Conservation (phyloP, 2,888 invertebrate species). For the Agrotis puta region DNA sequence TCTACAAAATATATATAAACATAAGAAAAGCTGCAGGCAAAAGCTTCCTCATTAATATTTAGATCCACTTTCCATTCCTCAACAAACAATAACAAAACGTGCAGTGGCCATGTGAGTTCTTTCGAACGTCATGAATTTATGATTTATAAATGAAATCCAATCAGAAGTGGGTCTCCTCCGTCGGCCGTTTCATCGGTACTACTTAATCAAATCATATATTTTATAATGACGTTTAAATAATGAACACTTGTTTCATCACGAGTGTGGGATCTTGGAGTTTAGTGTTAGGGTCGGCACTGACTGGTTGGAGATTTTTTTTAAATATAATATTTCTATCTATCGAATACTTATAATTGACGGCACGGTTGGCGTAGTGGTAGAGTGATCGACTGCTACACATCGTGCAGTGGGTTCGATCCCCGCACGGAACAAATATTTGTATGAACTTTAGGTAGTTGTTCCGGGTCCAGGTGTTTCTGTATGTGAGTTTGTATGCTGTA, state of each 20-base stretch:
- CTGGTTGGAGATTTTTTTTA: not conserved
- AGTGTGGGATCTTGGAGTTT: constrained; percentile 9
- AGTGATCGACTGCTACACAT: too few species aligned
- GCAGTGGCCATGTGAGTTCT: constrained; percentile 16
- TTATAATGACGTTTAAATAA: constrained; percentile 55
- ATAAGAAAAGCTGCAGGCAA: too few species aligned
- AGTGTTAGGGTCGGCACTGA: not conserved
- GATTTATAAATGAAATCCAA: constrained; percentile 55
- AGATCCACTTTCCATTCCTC: constrained; percentile 29
- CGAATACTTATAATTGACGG: too few species aligned
- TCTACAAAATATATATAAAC: too few species aligned
- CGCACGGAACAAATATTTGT: too few species aligned
- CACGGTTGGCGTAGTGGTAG: too few species aligned
- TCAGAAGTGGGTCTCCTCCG: constrained; percentile 51
- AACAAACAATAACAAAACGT: constrained; percentile 45
- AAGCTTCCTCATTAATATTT: not conserved
- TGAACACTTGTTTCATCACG: constrained; percentile 41
- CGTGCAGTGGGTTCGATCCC: too few species aligned
- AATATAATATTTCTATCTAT: too few species aligned
- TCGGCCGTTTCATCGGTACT: constrained; percentile 44
- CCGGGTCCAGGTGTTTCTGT: too few species aligned
- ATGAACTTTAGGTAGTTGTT: too few species aligned
- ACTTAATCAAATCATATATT: constrained; percentile 57
- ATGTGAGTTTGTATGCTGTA: too few species aligned
- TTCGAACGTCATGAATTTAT: constrained; percentile 42